Conservation (phyloP, 2,888 invertebrate genomes). For the Erpobdella octoculata region DNA sequence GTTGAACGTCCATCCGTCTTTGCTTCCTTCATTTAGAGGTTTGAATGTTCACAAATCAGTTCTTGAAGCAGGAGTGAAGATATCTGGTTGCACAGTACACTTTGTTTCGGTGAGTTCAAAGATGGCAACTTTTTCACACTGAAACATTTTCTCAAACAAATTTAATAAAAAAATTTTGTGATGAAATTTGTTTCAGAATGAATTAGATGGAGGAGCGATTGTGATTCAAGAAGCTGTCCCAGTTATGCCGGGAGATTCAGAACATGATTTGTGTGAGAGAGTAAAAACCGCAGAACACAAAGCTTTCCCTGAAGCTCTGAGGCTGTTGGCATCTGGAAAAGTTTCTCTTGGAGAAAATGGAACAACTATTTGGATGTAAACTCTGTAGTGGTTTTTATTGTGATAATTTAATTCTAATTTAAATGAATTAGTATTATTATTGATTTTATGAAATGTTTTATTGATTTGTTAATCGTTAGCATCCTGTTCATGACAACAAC, state of each 20-base stretch:
- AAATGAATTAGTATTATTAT: too few species aligned
- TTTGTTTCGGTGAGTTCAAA: slow-evolving; percentile 79
- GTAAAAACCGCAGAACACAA: slow-evolving; percentile 63
- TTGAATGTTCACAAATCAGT: slow-evolving; percentile 77
- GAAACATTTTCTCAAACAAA: too few species aligned
- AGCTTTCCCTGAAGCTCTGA: slow-evolving; percentile 74
- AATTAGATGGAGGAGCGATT: slow-evolving; percentile 84
- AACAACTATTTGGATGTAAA: slow-evolving; percentile 40
- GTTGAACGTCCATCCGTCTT: slow-evolving; percentile 87
- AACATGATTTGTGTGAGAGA: slow-evolving; percentile 65
- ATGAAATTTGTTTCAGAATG: slow-evolving; percentile 67
- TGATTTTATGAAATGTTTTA: too few species aligned
- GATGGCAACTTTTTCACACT: too few species aligned
- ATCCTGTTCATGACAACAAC: too few species aligned
- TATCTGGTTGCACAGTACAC: slow-evolving; percentile 89
- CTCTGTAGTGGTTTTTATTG: too few species aligned
- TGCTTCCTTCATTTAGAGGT: slow-evolving; percentile 78
- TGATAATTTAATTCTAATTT: too few species aligned
- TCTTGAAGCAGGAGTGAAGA: slow-evolving; percentile 71
- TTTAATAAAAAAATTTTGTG: background rate
- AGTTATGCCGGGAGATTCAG: slow-evolving; percentile 67
- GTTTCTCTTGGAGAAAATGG: slow-evolving; percentile 41
- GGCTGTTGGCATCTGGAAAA: slow-evolving; percentile 60
- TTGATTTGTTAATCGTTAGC: too few species aligned
- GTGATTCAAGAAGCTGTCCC: slow-evolving; percentile 77